Conservation (phyloP, 1,140 invertebrate genomes). For the Zaprionus gabonicus region DNA sequence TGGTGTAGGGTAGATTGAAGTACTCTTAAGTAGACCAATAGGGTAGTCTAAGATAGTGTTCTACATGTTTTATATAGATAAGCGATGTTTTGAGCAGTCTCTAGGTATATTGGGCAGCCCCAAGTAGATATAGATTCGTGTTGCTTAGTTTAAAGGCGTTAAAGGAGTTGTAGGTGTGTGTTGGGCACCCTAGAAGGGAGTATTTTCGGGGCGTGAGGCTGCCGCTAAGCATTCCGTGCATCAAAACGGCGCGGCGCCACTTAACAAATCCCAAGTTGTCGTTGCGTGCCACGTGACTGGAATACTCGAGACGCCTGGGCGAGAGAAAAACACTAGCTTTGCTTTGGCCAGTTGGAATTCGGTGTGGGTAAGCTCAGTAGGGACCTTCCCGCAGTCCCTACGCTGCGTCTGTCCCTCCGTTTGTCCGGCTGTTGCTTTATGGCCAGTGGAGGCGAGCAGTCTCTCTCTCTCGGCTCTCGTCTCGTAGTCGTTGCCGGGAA, state of each 20-base stretch:
- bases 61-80: no score
- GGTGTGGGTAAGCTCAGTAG: neutral
- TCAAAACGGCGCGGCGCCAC: conserved; percentile 72
- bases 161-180: neutral
- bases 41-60: neutral
- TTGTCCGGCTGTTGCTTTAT: conserved; percentile 19
- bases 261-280: conserved; percentile 83
- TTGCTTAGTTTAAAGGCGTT: neutral
- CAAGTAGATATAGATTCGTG: neutral
- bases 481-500: conserved; percentile 52
- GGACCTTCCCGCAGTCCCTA: conserved; percentile 26
- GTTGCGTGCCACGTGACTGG: conserved; percentile 81
- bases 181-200: neutral
- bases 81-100: no score
- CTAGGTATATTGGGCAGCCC: neutral
- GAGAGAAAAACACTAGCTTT: conserved; percentile 77
- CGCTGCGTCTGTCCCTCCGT: conserved; percentile 8
- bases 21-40: no score
- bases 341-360: conserved; percentile 73
- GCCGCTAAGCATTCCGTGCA: conserved; percentile 64
- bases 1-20: no score
- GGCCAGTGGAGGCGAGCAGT: conserved; percentile 16
- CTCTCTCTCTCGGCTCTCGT: neutral
- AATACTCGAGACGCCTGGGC: conserved; percentile 44
- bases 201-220: neutral